phyloP scores from a whole-genome alignment of 2,113 vertebrate genomes.

The Tylochromis polylepis region DNA sequence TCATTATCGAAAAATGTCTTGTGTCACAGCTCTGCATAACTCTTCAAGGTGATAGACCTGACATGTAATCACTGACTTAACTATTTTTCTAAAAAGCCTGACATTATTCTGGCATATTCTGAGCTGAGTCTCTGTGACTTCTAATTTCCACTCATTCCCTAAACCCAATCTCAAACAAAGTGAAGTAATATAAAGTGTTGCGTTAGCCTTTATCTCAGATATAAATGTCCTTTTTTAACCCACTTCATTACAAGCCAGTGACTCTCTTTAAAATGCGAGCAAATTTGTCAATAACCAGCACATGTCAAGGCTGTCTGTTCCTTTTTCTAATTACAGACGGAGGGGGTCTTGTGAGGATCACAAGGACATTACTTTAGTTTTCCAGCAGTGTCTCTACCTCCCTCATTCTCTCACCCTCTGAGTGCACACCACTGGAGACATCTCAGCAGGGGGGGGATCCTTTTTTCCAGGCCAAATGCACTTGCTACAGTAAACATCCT shows the following conservation, averaged over 20 bases:
- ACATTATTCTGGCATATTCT: background rate
- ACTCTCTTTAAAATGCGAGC: background rate
- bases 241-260: background rate
- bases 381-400: background rate
- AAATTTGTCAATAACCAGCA: background rate
- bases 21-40: background rate
- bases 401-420: background rate
- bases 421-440: slow-evolving; percentile 33
- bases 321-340: background rate
- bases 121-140: background rate
- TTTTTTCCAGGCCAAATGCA: slow-evolving; percentile 39
- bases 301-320: background rate
- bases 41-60: background rate
- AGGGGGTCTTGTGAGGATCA: background rate
- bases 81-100: background rate
- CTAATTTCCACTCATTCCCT: background rate
- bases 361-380: background rate
- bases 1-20: background rate
- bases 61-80: background rate
- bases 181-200: background rate
- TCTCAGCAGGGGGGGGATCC: slow-evolving; percentile 48
- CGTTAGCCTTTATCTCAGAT: background rate
- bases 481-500: slow-evolving; percentile 49
- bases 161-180: background rate
- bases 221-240: background rate